These are phyloP conservation scores for Pogona vitticeps DNA, from an alignment of 2,113 vertebrate species.

Conservation along the genomic window DNA sequence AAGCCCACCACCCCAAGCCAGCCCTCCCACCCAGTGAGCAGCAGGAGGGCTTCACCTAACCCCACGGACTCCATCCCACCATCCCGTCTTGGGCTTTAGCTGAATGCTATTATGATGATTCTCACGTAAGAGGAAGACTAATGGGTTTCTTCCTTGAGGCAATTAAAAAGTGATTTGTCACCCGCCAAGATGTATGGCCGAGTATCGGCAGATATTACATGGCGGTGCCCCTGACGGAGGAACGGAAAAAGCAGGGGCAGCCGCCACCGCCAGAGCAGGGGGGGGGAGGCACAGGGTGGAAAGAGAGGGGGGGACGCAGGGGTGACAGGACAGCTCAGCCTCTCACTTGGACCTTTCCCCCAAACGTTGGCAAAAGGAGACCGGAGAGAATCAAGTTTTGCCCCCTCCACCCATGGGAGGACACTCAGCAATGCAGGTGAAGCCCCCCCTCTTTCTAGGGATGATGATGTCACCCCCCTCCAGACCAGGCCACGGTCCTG, in stretches of 20 bases:
- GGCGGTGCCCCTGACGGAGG: neutral
- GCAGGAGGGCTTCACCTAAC: too few species aligned
- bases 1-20: neutral
- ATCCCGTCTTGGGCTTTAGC: constrained; percentile 21
- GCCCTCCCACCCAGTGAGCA: neutral
- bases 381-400: too few species aligned
- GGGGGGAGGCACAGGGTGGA: too few species aligned
- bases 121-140: constrained; percentile 81
- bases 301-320: neutral
- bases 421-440: too few species aligned
- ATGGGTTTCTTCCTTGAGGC: constrained; percentile 88
- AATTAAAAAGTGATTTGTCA: constrained; percentile 95
- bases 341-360: neutral
- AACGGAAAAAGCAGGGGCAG: neutral
- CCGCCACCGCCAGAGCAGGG: neutral
- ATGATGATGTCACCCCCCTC: too few species aligned
- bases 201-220: constrained; percentile 60
- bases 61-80: neutral
- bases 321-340: neutral
- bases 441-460: too few species aligned
- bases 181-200: constrained; percentile 76
- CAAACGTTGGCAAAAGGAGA: too few species aligned
- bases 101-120: constrained; percentile 79
- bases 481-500: too few species aligned
- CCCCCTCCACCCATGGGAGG: too few species aligned